phyloP scores from a whole-genome alignment of 2,888 invertebrate genomes.

The Nebria salina region DNA sequence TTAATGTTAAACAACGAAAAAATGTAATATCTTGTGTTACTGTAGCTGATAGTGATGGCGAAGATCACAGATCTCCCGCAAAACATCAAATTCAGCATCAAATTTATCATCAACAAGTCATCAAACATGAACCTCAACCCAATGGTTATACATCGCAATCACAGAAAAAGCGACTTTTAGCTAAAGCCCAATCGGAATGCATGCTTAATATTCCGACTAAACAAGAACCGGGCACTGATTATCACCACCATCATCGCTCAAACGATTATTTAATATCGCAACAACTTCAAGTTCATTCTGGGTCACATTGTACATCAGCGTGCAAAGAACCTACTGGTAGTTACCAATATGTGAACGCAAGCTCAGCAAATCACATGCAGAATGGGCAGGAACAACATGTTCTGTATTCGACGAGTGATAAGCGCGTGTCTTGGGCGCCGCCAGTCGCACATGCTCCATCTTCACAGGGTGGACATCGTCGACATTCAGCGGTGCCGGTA shows the following conservation, averaged over 20 bases:
- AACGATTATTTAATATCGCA: constrained; percentile 53
- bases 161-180: constrained; percentile 88
- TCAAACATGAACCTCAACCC: constrained; percentile 68
- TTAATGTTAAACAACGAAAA: constrained; percentile 66
- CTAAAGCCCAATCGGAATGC: constrained; percentile 85
- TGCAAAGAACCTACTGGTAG: constrained; percentile 65
- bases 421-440: constrained; percentile 69
- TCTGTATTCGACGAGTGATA: constrained; percentile 62
- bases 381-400: constrained; percentile 54
- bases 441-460: constrained; percentile 62
- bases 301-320: constrained; percentile 60
- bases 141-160: constrained; percentile 72
- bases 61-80: constrained; percentile 69
- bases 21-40: constrained; percentile 83
- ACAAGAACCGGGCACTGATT: constrained; percentile 68
- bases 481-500: constrained; percentile 61
- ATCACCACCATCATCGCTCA: constrained; percentile 63
- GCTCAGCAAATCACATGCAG: constrained; percentile 59
- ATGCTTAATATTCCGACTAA: constrained; percentile 70
- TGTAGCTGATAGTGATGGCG: constrained; percentile 78
- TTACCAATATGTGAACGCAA: constrained; percentile 63
- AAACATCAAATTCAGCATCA: constrained; percentile 55
- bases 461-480: constrained; percentile 59
- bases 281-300: constrained; percentile 50
- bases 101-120: constrained; percentile 55